Conservation (phyloP, 2,888 invertebrate genomes). For the Metallyticus violacea region DNA sequence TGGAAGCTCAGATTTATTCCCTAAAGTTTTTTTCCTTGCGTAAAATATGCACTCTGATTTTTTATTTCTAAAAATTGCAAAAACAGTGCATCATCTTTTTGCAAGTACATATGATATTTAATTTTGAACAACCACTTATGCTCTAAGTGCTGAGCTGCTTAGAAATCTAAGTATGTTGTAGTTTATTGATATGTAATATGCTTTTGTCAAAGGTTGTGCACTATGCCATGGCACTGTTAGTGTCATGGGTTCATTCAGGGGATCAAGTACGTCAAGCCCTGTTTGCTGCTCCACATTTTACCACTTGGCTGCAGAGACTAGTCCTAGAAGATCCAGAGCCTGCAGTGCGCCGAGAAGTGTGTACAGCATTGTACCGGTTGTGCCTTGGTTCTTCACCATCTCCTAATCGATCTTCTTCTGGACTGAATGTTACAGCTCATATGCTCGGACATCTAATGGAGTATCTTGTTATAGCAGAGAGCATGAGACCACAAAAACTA, state of each 20-base stretch:
- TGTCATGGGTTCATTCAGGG: constrained; percentile 89
- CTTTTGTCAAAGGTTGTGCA: constrained; percentile 65
- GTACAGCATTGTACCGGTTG: constrained; percentile 86
- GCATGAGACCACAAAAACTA: constrained; percentile 67
- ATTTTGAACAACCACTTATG: too few relatives aligned
- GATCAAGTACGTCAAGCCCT: constrained; percentile 72
- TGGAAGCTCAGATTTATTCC: too few relatives aligned
- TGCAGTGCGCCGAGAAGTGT: constrained; percentile 84
- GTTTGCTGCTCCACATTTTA: constrained; percentile 69
- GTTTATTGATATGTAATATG: neutral
- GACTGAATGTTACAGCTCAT: constrained; percentile 66
- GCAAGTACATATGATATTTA: too few relatives aligned
- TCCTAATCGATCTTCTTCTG: constrained; percentile 37
- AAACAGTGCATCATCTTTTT: too few relatives aligned
- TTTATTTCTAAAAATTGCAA: too few relatives aligned
- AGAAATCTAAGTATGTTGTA: too few relatives aligned
- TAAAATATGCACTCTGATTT: too few relatives aligned
- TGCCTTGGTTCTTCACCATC: constrained; percentile 67
- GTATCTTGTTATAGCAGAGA: constrained; percentile 79
- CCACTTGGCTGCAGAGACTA: constrained; percentile 75
- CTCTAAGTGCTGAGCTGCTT: too few relatives aligned
- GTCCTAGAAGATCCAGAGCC: constrained; percentile 92
- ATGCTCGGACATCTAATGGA: constrained; percentile 76
- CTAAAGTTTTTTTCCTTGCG: too few relatives aligned
- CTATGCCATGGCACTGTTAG: constrained; percentile 87